phyloP scores from a whole-genome alignment of 1,140 invertebrate species.

The Melipona quadrifasciata region DNA sequence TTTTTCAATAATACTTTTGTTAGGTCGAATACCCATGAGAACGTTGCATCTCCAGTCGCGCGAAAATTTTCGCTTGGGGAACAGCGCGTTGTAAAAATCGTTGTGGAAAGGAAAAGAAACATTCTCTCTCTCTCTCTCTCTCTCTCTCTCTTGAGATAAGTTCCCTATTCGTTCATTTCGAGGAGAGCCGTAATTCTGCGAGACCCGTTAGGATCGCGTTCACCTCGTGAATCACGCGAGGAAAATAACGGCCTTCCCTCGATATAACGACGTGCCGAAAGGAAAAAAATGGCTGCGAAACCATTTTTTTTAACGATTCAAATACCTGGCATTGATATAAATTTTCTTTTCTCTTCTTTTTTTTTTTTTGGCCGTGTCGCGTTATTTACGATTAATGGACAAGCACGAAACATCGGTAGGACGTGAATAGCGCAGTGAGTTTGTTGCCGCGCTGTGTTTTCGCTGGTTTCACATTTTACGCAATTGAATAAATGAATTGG shows the following conservation, averaged over 20 bases:
- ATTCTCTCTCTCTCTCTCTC: neutral
- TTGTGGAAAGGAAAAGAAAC: neutral
- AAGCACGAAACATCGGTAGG: conserved; percentile 1
- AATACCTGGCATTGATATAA: neutral
- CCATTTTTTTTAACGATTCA: neutral
- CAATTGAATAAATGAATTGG: conserved; percentile 70
- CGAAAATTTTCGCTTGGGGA: neutral
- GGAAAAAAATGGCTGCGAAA: neutral
- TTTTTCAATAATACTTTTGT: no score
- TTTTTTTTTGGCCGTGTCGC: neutral
- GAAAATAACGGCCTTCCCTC: neutral
- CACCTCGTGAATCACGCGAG: conserved; percentile 22
- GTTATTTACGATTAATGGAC: conserved; percentile 38
- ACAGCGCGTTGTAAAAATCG: neutral
- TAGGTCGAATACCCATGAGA: no score
- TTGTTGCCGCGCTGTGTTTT: conserved; percentile 55
- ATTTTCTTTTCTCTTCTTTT: neutral
- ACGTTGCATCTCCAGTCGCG: no score
- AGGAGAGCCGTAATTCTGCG: neutral
- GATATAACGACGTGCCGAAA: neutral
- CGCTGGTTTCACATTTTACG: conserved; percentile 56
- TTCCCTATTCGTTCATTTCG: neutral
- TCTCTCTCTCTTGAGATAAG: no score
- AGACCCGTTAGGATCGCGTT: conserved; percentile 7
- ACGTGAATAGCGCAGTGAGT: conserved; percentile 34